These are phyloP conservation scores for Caerostris extrusa DNA, from an alignment of 1,140 invertebrate genomes.

Conservation along the genomic window DNA sequence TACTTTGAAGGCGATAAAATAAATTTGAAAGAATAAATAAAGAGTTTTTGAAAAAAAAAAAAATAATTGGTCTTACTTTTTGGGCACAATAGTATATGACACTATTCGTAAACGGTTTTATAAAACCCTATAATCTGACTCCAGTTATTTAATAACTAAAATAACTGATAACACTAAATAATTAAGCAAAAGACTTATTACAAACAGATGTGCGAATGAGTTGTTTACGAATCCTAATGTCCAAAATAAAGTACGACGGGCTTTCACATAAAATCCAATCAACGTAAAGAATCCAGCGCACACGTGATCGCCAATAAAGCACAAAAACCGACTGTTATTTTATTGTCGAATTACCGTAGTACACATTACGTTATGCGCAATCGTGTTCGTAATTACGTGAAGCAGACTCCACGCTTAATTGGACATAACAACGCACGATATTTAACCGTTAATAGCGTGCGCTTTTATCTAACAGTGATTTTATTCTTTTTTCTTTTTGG, in stretches of 20 bases:
- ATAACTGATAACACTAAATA: too few species aligned
- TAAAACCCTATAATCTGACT: too few species aligned
- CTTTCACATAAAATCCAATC: background rate
- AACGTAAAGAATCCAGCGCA: background rate
- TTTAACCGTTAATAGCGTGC: background rate
- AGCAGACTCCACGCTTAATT: background rate
- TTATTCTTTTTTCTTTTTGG: background rate
- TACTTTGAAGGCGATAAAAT: too few species aligned
- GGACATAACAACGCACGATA: background rate
- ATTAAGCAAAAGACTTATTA: too few species aligned
- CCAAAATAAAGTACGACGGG: background rate
- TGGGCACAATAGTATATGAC: too few species aligned
- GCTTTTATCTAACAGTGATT: background rate
- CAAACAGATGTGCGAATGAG: too few species aligned
- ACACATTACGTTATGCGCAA: background rate
- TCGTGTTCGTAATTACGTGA: background rate
- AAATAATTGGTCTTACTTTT: too few species aligned
- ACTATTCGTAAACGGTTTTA: too few species aligned
- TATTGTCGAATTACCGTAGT: background rate
- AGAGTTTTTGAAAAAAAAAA: too few species aligned
- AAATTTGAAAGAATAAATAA: too few species aligned
- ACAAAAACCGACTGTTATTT: background rate
- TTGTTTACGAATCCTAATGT: too few species aligned
- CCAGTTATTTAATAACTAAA: too few species aligned
- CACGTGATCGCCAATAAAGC: background rate